These are phyloP conservation scores for Seira musarum DNA, from an alignment of 2,888 invertebrate genomes.

Conservation along the genomic window DNA sequence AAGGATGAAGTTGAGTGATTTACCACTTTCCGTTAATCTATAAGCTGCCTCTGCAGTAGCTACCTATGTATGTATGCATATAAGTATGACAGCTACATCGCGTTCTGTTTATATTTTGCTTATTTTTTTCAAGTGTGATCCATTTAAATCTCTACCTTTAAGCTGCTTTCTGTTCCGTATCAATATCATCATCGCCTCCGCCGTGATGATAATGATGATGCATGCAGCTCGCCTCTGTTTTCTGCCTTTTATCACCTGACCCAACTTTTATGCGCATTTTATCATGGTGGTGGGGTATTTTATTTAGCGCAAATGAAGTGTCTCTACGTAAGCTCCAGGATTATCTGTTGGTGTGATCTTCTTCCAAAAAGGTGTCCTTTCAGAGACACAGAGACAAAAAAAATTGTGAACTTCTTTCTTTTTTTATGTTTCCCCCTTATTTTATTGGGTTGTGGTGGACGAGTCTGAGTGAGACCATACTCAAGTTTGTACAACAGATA, in stretches of 20 bases:
- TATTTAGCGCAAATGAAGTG: slow-evolving; percentile 13
- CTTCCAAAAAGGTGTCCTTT: slow-evolving; percentile 35
- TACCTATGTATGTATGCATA: neutral
- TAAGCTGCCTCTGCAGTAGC: too few species aligned
- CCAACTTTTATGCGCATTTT: slow-evolving; percentile 3
- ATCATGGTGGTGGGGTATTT: slow-evolving; percentile 12
- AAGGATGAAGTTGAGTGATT: slow-evolving; percentile 44
- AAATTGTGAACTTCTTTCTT: too few species aligned
- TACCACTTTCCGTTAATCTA: slow-evolving; percentile 43
- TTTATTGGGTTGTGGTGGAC: too few species aligned
- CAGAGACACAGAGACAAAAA: neutral
- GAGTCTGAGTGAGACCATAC: too few species aligned
- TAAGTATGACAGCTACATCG: neutral
- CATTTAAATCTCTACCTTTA: slow-evolving; percentile 56
- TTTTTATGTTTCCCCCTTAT: too few species aligned
- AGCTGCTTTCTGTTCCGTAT: slow-evolving; percentile 40
- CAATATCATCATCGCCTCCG: slow-evolving; percentile 17
- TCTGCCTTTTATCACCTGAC: slow-evolving; percentile 30
- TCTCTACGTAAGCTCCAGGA: slow-evolving; percentile 24
- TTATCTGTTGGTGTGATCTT: slow-evolving; percentile 60
- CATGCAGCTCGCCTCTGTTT: neutral
- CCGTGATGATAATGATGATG: too few species aligned
- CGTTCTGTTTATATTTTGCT: slow-evolving; percentile 40
- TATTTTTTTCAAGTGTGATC: slow-evolving; percentile 37
- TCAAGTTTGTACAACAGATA: too few species aligned